A percentile compares a stretch with the other conserved stretches of the same genome.
Conservation (phyloP, 2,113 vertebrate species). For the Pomatorhinus ruficollis region DNA sequence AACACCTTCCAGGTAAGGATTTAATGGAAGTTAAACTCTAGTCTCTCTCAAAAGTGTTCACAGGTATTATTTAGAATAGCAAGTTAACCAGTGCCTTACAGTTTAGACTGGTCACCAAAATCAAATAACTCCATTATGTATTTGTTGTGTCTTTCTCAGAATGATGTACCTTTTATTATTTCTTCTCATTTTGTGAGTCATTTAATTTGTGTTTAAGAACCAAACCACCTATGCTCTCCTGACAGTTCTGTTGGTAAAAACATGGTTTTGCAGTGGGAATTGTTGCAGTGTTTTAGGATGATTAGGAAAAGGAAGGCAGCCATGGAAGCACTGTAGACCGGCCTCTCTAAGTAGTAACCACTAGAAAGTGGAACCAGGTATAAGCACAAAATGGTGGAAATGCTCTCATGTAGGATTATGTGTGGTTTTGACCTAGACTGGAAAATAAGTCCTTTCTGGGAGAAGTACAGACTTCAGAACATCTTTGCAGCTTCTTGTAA, state of each 20-base stretch:
- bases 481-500: not conserved
- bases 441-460: not conserved
- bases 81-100: not conserved
- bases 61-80: not conserved
- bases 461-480: not conserved
- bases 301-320: not conserved
- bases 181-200: not conserved
- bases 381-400: not conserved
- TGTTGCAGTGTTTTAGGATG: not conserved
- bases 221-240: not conserved
- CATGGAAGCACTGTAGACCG: not conserved
- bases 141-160: not conserved
- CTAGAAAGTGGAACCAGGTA: not conserved
- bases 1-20: not conserved
- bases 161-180: not conserved
- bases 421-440: not conserved
- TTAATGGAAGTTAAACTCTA: not conserved
- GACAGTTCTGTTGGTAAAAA: not conserved
- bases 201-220: not conserved
- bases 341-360: not conserved
- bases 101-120: not conserved
- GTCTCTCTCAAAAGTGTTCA: not conserved
- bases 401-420: not conserved
- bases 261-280: not conserved
- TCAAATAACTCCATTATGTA: not conserved